Base-by-base conservation (phyloP, 2,888 invertebrate genomes). In the Cosmia trapezina region DNA sequence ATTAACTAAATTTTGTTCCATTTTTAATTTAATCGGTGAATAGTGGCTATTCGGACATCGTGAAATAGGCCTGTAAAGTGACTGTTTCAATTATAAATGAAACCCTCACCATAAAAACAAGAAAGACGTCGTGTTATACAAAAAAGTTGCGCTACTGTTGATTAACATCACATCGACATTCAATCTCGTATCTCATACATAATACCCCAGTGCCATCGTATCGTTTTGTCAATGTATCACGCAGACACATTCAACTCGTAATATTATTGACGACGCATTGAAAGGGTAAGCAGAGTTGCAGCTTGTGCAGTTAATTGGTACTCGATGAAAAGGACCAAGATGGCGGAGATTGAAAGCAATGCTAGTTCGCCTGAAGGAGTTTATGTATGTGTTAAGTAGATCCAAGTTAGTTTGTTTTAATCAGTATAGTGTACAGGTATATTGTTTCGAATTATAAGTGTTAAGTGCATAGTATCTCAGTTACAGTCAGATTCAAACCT, bases 211-310 rank as follows among this genome's bases (percentile, higher is more conserved):
- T 60, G 14, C 1, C n/a, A 64, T 8, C 54, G 41, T n/a, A 49
- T n/a, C n/a, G 19, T 22, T 61, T 80, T 80, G 60, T 80, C 45
- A 65, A 76, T 33, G 51, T 61, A 65, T 56, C 28, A 53, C 37
- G n/a, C 60, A 45, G 73, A 56, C 51, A 80, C 43, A 56, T 64
- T 43, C 54, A 51, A 19, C 28, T 53, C 41, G 73, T 65, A 37
- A 61, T 80, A 64, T 73, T 76, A 73, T 76, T 56, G 73, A 80
- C 49, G 80, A 45, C 7, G 54, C 57, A 59, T 19, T 64, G 73
- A 65, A 73, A 73, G 73, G 22, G 45, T 80, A 51, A 51, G 80
- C 74, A 33, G 65, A 56, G 45, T 45, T 65, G 19, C 60, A 73
- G 61, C 61, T 51, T 45, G 53, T 47, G 33, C 17, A 12, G 45